phyloP scores from a whole-genome alignment of 2,888 invertebrate species.

The Rotaria magnacalcarata region DNA sequence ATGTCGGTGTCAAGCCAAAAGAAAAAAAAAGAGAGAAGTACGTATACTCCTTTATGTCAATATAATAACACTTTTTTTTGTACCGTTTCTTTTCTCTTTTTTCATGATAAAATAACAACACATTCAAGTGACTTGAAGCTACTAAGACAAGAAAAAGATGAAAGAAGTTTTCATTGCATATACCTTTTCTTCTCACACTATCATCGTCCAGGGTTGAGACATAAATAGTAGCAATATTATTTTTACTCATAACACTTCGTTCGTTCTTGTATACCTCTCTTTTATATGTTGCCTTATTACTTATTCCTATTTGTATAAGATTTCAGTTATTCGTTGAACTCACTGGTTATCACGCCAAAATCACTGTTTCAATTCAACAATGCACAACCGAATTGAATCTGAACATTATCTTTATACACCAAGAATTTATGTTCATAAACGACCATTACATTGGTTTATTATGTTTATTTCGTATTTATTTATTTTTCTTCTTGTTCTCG shows the following conservation, averaged over 20 bases:
- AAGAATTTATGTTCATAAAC: not conserved
- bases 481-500: slow-evolving; percentile 12
- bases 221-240: not conserved
- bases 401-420: not conserved
- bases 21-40: no score
- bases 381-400: not conserved
- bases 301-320: not conserved
- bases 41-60: not conserved
- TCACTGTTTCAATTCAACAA: not conserved
- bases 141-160: not conserved
- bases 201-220: not conserved
- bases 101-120: not conserved
- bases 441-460: slow-evolving; percentile 28
- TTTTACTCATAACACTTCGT: not conserved
- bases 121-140: not conserved
- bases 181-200: not conserved
- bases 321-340: not conserved
- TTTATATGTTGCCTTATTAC: not conserved
- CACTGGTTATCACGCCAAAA: not conserved
- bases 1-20: not conserved
- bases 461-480: not conserved
- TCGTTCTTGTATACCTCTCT: not conserved
- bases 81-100: not conserved
- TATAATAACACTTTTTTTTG: not conserved
- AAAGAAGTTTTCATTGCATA: not conserved